Conservation (phyloP, 2,888 invertebrate genomes). For the Drosophila picticornis region DNA sequence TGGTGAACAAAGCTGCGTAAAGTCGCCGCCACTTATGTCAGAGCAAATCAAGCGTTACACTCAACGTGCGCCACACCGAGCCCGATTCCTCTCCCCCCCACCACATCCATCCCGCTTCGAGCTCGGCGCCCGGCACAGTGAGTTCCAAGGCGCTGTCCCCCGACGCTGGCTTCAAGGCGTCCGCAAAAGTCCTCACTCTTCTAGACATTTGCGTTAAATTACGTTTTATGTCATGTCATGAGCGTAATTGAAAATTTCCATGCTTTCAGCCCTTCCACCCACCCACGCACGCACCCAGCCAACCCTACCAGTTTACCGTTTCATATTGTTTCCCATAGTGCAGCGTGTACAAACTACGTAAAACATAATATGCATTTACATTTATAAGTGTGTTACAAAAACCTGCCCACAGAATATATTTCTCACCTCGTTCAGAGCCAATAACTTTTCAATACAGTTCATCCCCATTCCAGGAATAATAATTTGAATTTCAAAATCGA, state of each 20-base stretch:
- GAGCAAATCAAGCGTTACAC: constrained; percentile 73
- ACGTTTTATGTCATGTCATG: constrained; percentile 80
- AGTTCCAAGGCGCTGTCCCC: constrained; percentile 4
- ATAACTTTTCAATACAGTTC: not conserved
- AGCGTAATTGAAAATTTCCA: constrained; percentile 78
- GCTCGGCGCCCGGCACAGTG: not conserved
- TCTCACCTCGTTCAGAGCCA: not conserved
- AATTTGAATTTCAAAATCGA: not conserved
- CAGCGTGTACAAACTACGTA: not conserved
- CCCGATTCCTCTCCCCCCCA: not conserved
- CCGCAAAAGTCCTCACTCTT: constrained; percentile 22
- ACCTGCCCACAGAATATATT: not conserved
- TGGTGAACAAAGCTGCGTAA: constrained; percentile 36
- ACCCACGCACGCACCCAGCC: not conserved
- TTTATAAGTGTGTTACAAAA: not conserved
- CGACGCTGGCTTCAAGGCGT: constrained; percentile 3
- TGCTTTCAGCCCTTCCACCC: constrained; percentile 3
- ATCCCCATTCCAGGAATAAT: not conserved
- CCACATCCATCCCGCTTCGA: not conserved
- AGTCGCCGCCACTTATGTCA: constrained; percentile 73
- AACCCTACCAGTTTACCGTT: constrained; percentile 7
- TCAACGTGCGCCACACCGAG: constrained; percentile 8
- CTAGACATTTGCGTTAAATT: constrained; percentile 69
- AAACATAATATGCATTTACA: not conserved
- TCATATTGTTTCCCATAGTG: constrained; percentile 1